Conservation (phyloP, 2,797 vertebrate species). For the Acrossocheilus fasciatus region DNA sequence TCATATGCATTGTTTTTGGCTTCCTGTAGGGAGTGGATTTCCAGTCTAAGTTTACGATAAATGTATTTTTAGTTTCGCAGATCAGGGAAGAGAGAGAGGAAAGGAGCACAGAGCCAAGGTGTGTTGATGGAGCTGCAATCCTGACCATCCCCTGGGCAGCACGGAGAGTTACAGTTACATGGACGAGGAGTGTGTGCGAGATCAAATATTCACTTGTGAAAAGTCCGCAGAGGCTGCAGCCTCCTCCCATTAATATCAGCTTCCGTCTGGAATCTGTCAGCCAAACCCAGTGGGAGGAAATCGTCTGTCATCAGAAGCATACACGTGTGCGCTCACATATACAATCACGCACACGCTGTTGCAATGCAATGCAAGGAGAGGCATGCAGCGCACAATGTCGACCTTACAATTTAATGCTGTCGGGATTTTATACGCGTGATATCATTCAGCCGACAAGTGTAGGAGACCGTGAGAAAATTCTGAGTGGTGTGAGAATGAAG, state of each 20-base stretch:
- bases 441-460: slow-evolving; percentile 5
- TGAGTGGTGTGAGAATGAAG: background rate
- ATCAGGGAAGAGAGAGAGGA: slow-evolving; percentile 32
- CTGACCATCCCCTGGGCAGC: slow-evolving; percentile 58
- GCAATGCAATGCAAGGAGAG: slow-evolving; percentile 25
- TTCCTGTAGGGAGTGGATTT: slow-evolving; percentile 55
- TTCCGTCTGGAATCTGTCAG: slow-evolving; percentile 60
- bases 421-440: slow-evolving; percentile 30
- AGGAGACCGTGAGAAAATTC: slow-evolving; percentile 15
- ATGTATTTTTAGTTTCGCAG: slow-evolving; percentile 62
- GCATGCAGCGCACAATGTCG: slow-evolving; percentile 26
- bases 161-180: slow-evolving; percentile 61
- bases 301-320: slow-evolving; percentile 43
- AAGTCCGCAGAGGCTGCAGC: slow-evolving; percentile 55
- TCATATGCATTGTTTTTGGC: slow-evolving; percentile 52
- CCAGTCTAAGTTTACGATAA: slow-evolving; percentile 60
- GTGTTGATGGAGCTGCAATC: slow-evolving; percentile 62
- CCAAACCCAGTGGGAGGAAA: slow-evolving; percentile 55
- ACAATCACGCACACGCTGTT: slow-evolving; percentile 37
- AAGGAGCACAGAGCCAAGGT: slow-evolving; percentile 44
- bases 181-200: slow-evolving; percentile 52
- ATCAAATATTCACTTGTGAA: slow-evolving; percentile 63
- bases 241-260: slow-evolving; percentile 61
- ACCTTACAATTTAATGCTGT: slow-evolving; percentile 31
- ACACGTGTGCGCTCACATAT: slow-evolving; percentile 46